Evolutionary conservation across 2,888 invertebrate genomes (phyloP).

Genomic region (Limnephilus rhombicus): DNA sequence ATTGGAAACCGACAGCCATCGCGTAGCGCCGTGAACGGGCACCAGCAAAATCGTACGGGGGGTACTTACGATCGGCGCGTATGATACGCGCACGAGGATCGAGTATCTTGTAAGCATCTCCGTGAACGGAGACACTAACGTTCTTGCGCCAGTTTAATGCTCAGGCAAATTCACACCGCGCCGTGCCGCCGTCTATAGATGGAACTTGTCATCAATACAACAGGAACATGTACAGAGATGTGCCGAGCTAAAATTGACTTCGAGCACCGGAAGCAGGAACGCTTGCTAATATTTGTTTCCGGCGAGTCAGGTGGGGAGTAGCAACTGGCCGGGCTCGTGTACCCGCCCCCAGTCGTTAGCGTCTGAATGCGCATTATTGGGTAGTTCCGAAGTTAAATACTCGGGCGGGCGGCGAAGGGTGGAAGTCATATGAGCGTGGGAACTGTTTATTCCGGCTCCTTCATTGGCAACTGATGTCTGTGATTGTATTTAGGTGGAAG

Average conservation of each 20-base stretch:
- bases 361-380: slow-evolving; percentile 2
- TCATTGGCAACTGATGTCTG: not conserved
- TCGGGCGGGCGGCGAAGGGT: not conserved
- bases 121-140: too few relatives aligned
- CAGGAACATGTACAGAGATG: slow-evolving; percentile 49
- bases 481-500: not conserved
- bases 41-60: too few relatives aligned
- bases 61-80: too few relatives aligned
- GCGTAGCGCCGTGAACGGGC: too few relatives aligned
- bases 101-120: too few relatives aligned
- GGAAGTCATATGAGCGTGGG: not conserved
- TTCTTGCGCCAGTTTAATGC: not conserved
- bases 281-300: slow-evolving; percentile 59
- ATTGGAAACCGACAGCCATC: too few relatives aligned
- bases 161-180: not conserved
- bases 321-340: not conserved
- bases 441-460: not conserved
- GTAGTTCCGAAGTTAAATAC: slow-evolving; percentile 13
- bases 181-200: not conserved
- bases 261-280: slow-evolving; percentile 47
- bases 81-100: too few relatives aligned
- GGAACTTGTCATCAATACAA: slow-evolving; percentile 51
- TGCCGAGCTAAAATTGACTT: slow-evolving; percentile 52
- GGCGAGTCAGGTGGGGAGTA: slow-evolving; percentile 11
- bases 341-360: not conserved